phyloP scores from a whole-genome alignment of 2,113 vertebrate species.

The Pelvicachromis taeniatus region DNA sequence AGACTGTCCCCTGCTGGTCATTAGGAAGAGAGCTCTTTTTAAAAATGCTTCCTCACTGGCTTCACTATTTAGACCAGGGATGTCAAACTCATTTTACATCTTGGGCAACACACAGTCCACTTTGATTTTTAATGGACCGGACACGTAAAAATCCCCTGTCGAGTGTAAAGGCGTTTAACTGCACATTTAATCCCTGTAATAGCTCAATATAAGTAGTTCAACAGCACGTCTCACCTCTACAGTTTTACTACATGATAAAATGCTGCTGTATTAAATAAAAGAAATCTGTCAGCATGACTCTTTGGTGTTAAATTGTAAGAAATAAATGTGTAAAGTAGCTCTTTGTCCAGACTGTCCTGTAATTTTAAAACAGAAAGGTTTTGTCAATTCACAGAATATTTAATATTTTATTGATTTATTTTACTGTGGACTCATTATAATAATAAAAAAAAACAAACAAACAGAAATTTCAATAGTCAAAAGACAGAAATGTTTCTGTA shows the following conservation, averaged over 20 bases:
- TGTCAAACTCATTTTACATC: not conserved
- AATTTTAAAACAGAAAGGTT: not conserved
- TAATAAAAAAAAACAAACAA: not conserved
- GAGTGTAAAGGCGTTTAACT: not conserved
- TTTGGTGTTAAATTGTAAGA: not conserved
- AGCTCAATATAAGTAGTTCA: not conserved
- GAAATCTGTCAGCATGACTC: not conserved
- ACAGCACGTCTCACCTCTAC: not conserved
- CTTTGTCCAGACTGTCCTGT: not conserved
- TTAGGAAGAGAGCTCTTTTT: not conserved
- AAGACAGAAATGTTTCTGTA: not conserved
- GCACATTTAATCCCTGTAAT: not conserved
- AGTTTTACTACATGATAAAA: not conserved
- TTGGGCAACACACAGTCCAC: not conserved
- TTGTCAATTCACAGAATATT: not conserved
- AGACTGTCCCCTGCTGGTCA: not conserved
- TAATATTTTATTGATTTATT: rapidly evolving
- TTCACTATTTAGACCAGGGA: not conserved
- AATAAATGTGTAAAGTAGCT: not conserved
- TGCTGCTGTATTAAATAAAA: not conserved
- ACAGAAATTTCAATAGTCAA: not conserved
- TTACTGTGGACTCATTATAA: not conserved
- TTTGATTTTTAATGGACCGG: not conserved
- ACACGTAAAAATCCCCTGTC: no score
- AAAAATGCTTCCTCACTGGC: rapidly evolving